phyloP scores from a whole-genome alignment of 2,113 vertebrate genomes.

The Aythya baeri region DNA sequence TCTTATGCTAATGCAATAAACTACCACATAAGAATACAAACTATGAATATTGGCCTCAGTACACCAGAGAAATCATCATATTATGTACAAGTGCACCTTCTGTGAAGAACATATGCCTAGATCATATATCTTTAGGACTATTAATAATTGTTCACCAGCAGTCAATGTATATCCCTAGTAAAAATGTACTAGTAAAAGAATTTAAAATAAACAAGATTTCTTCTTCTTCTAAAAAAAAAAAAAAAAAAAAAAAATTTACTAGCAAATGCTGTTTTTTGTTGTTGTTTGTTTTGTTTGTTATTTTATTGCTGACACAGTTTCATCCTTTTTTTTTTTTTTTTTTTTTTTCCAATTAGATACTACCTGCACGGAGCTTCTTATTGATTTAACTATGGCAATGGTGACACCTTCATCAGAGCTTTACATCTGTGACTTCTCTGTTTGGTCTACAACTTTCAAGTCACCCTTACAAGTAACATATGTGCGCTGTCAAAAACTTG shows the following conservation, averaged over 20 bases:
- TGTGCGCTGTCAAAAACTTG: neutral
- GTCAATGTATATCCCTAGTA: neutral
- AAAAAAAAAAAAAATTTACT: neutral
- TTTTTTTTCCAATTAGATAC: neutral
- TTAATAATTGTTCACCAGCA: neutral
- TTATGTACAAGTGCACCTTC: neutral
- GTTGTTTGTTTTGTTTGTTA: neutral
- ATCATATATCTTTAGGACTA: neutral
- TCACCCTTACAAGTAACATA: neutral
- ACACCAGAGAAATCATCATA: neutral
- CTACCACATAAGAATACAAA: neutral
- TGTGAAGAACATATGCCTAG: neutral
- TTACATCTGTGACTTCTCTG: neutral
- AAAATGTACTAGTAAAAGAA: neutral
- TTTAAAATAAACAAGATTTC: neutral
- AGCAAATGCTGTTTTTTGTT: neutral
- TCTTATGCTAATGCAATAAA: neutral
- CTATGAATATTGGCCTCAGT: neutral
- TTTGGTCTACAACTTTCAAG: neutral
- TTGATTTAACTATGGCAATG: neutral
- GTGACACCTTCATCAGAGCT: neutral
- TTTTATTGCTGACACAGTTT: neutral
- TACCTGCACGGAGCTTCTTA: neutral
- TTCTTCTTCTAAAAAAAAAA: neutral
- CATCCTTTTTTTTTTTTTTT: neutral